Conservation (phyloP, 2,888 invertebrate genomes). For the Embidobia sp. region DNA sequence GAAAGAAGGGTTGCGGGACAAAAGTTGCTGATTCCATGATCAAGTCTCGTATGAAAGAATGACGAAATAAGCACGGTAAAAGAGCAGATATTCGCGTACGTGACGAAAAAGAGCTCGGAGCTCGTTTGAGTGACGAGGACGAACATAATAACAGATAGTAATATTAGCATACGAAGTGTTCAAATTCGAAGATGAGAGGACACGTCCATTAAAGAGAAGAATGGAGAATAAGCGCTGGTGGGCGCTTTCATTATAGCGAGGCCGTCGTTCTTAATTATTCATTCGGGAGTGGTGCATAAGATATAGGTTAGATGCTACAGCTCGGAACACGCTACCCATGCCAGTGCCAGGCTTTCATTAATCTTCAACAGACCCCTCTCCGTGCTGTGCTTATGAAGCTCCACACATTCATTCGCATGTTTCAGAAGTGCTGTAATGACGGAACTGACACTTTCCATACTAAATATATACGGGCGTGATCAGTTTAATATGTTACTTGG, state of each 20-base stretch:
- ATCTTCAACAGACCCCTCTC: conserved; percentile 72
- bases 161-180: conserved; percentile 24
- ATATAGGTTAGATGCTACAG: conserved; percentile 70
- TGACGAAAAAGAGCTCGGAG: conserved; percentile 1
- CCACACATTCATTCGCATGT: conserved; percentile 61
- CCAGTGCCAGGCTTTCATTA: conserved; percentile 74
- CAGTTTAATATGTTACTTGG: conserved; percentile 12
- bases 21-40: not conserved
- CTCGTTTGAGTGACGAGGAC: conserved; percentile 6
- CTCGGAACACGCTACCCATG: conserved; percentile 69
- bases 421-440: conserved; percentile 56
- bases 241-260: conserved; percentile 68
- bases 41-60: conserved; percentile 21
- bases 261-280: conserved; percentile 74
- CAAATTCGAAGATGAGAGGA: conserved; percentile 38
- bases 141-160: conserved; percentile 27
- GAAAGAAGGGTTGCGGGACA: not conserved
- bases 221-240: conserved; percentile 59
- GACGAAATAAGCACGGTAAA: not conserved
- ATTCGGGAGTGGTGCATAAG: conserved; percentile 69
- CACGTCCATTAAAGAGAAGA: conserved; percentile 39
- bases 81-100: conserved; percentile 12
- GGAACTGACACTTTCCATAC: conserved; percentile 49
- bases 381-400: conserved; percentile 51
- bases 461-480: conserved; percentile 42